These are phyloP conservation scores for Odocoileus virginianus DNA, from an alignment of 2,113 vertebrate species.

Conservation along the genomic window DNA sequence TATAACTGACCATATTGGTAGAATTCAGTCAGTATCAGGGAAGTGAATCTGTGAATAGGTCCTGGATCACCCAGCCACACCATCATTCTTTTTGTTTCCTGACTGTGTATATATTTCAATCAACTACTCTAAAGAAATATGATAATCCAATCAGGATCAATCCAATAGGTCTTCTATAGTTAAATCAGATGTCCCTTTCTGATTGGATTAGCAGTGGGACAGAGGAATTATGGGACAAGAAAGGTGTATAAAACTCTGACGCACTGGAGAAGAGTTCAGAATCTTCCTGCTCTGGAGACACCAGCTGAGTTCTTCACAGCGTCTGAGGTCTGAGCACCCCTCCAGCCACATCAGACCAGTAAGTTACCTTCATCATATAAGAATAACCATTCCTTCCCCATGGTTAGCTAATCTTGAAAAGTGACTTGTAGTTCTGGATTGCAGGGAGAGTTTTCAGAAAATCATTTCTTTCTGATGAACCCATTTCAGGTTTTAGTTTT, in stretches of 20 bases:
- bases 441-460: background rate
- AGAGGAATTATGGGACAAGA: background rate
- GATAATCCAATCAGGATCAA: background rate
- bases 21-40: background rate
- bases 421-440: background rate
- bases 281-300: background rate
- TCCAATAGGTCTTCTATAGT: background rate
- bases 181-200: background rate
- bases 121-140: background rate
- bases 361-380: fast-evolving
- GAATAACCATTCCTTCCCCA: background rate
- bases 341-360: fast-evolving
- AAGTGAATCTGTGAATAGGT: background rate
- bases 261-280: background rate
- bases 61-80: background rate
- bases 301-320: fast-evolving
- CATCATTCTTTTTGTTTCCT: background rate
- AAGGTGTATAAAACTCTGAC: background rate
- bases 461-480: background rate
- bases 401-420: background rate
- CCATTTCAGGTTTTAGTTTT: background rate
- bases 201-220: background rate
- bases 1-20: fast-evolving
- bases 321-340: background rate
- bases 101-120: background rate